Evolutionary conservation across 2,113 vertebrate genomes (phyloP).

Genomic region (Tylochromis polylepis): DNA sequence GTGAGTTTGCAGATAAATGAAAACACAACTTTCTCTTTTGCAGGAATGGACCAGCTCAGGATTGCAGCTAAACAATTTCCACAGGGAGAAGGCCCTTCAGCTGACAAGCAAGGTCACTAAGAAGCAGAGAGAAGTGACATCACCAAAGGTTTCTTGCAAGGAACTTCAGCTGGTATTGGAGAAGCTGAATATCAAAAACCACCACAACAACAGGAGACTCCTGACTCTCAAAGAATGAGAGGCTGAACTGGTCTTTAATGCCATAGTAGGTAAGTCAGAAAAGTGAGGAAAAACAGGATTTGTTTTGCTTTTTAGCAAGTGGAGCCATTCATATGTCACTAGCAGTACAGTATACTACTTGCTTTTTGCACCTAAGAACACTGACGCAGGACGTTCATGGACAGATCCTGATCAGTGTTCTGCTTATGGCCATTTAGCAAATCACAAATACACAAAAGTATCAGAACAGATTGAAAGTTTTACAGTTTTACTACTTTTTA

Average conservation of each 20-base stretch:
- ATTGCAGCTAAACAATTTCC: not conserved
- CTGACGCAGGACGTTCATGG: not conserved
- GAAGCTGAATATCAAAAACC: not conserved
- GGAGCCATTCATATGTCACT: not conserved
- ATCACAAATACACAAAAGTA: not conserved
- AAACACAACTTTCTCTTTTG: not conserved
- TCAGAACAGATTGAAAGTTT: not conserved
- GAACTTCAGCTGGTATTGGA: not conserved
- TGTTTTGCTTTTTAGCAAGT: not conserved
- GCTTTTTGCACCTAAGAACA: not conserved
- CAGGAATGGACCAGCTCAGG: not conserved
- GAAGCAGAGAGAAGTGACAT: not conserved
- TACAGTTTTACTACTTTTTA: not conserved
- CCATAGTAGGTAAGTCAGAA: not conserved
- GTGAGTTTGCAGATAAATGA: not conserved
- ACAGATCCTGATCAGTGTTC: not conserved
- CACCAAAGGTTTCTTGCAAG: not conserved
- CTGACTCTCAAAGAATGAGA: not conserved
- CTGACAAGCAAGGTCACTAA: not conserved
- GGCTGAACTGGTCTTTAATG: not conserved
- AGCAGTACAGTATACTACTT: not conserved
- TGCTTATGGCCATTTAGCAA: not conserved
- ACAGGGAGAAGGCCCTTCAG: not conserved
- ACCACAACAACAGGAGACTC: not conserved
- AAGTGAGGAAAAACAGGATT: not conserved